Evolutionary conservation across 2,888 invertebrate genomes (phyloP), one percentile per base, ranked within the genome.

Genomic region (Andrena minutula): DNA sequence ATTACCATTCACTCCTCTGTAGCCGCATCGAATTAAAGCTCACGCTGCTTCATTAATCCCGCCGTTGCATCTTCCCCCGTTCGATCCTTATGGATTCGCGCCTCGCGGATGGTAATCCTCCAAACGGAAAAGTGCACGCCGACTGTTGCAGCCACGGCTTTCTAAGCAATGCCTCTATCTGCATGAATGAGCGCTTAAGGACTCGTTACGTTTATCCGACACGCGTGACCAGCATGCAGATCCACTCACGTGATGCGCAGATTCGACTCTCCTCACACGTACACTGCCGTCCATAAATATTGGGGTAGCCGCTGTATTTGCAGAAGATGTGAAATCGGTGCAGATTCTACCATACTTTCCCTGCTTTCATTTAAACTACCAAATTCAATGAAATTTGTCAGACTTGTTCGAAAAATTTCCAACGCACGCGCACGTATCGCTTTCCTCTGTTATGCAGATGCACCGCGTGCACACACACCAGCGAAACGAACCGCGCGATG

Each of bases 191-290:
- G 83, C 83, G 86, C 84, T 88, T 89, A 87, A 89, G 86, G 87
- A 89, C 89, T 91, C 87, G 90, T 90, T 91, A 89, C 86, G 88
- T 86, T 90, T 88, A 88, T 89, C 75, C 85, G 84, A 79, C 75
- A 89, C 84, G 90, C 91, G 91, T 91, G 91, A 91, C 86, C 79
- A 76, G 89, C 90, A 89, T 91, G 85, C 82, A 82, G 71, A 88
- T 81, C 73, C 81, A 64, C 72, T 85, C 87, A 70, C 83, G 83
- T 86, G 82, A 89, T 83, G 87, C 75, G 47, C 60, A 51, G 63
- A 26, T 26, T 20, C 56, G 51, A 49, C 56, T 60, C 56, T 3
- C 60, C 8, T 32, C 12, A 49, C 65, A 8, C 12, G 30, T 23
- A 35, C 49, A 60, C 35, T 26, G 16, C 7, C 26, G 81, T 16